These are phyloP conservation scores for Hymenopus coronatus DNA, from an alignment of 2,888 invertebrate species.

Conservation along the genomic window DNA sequence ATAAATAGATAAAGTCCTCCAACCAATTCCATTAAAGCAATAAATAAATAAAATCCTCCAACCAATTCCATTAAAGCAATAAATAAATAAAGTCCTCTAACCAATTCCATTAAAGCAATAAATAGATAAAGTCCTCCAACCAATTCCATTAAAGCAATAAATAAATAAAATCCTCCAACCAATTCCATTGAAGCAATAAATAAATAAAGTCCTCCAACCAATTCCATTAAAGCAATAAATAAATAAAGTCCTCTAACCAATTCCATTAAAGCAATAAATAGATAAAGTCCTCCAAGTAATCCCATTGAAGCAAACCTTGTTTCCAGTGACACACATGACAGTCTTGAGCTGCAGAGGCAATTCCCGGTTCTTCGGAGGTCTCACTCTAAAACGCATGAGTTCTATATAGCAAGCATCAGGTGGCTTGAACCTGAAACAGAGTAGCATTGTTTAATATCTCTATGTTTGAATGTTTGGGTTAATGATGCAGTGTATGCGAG, in stretches of 20 bases:
- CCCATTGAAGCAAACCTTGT: constrained; percentile 56
- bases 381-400: constrained; percentile 90
- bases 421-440: constrained; percentile 74
- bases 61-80: neutral
- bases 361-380: constrained; percentile 93
- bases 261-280: neutral
- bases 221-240: neutral
- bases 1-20: too few relatives aligned
- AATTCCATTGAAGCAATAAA: constrained; percentile 29
- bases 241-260: neutral
- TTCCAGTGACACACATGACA: constrained; percentile 82
- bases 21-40: constrained; percentile 30
- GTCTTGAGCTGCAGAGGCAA: constrained; percentile 93
- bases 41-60: neutral
- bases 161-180: too few relatives aligned
- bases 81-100: too few relatives aligned
- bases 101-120: constrained; percentile 30
- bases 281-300: neutral
- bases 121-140: neutral
- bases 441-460: neutral
- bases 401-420: constrained; percentile 98
- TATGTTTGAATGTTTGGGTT: neutral
- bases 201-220: neutral
- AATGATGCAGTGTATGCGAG: neutral
- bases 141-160: neutral